Evolutionary conservation across 1,140 invertebrate species (phyloP).

Genomic region (Zaprionus africanus): DNA sequence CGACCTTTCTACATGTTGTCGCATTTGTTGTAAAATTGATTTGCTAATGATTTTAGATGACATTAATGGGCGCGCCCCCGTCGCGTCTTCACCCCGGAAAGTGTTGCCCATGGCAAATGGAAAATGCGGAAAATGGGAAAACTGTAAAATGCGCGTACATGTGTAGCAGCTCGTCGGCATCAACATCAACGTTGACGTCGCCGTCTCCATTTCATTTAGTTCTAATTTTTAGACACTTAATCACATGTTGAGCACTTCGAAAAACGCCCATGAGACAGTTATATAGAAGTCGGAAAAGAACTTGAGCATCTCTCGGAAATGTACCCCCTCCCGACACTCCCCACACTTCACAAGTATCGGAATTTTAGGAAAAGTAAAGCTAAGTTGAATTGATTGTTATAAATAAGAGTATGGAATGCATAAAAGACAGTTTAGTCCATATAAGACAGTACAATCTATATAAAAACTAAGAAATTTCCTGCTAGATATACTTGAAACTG

Average conservation of each 20-base stretch:
- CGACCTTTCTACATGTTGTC: conserved; percentile 45
- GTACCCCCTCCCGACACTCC: too few species aligned
- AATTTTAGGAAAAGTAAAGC: too few species aligned
- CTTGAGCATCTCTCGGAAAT: background rate
- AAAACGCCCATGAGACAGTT: conserved; percentile 32
- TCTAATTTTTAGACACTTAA: conserved; percentile 50
- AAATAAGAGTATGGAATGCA: too few species aligned
- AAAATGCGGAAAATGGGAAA: conserved; percentile 19
- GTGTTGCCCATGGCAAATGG: conserved; percentile 2
- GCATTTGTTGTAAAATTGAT: conserved; percentile 73
- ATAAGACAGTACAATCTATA: too few species aligned
- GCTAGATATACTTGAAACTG: too few species aligned
- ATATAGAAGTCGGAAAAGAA: conserved; percentile 7
- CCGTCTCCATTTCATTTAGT: background rate
- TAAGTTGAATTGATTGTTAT: too few species aligned
- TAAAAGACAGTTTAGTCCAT: too few species aligned
- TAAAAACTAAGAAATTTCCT: too few species aligned
- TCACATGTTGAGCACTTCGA: conserved; percentile 46
- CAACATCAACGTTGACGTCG: background rate
- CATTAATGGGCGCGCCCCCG: conserved; percentile 45
- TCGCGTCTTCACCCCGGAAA: background rate
- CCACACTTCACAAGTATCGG: too few species aligned
- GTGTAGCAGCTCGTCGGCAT: background rate
- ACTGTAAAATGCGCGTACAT: conserved; percentile 20
- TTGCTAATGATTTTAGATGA: conserved; percentile 66